Evolutionary conservation across 2,113 vertebrate genomes (phyloP), one percentile per base, ranked within the genome.

Genomic region (Pseudonaja textilis): DNA sequence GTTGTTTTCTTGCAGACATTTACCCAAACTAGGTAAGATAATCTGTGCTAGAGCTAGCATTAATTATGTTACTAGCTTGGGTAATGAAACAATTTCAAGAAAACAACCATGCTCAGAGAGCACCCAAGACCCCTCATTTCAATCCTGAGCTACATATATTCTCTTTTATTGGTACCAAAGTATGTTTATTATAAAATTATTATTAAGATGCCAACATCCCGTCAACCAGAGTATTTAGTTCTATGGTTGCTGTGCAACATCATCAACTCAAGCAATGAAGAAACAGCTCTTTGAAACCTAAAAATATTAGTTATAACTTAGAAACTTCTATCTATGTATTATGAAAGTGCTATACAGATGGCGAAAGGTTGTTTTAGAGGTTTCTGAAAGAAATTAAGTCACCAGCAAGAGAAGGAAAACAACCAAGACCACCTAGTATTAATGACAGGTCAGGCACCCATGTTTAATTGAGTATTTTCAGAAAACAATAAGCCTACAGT

Each of bases 381-480:
- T 96, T 95, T 94, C 4, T 0, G 93, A 97, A 96, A 97, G 94
- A 87, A 87, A 91, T 94, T 96, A 94, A 96, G 90, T 93, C 92
- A 95, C 94, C 87, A 95, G 93, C 54, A 91, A 93, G 93, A 92
- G 90, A 97, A 95, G 56, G 23, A 90, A 96, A 96, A 95, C 90
- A 96, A 87, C 91, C 25, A 34, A 95, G 95, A 96, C 95, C 95
- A 96, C 95, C 97, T 96, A 94, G 94, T 94, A n/a, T 92, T 95
- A 96, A 96, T 93, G 94, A 96, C 90, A 90, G 54, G 56, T 94
- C 94, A 96, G 95, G 94, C 96, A 96, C 96, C 95, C 96, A 93
- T 89, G 94, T 96, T 95, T 95, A 96, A 96, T n/a, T 95, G 95
- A 96, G 92, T 95, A 90, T 61, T 94, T 95, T 96, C 95, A 95